Conservation (phyloP, 2,888 invertebrate genomes). For the Petrolisthes manimaculis region DNA sequence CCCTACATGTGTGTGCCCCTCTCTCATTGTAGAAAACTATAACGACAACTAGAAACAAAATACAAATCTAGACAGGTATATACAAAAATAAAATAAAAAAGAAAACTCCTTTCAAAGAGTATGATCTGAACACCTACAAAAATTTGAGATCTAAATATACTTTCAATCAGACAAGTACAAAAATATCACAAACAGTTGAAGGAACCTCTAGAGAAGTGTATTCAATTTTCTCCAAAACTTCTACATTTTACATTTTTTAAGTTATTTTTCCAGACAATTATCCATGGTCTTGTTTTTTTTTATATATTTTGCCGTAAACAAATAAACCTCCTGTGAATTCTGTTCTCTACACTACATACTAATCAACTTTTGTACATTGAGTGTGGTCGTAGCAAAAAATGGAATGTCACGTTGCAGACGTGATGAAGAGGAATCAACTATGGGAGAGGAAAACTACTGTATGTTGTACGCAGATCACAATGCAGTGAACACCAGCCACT, state of each 20-base stretch:
- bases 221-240: slow-evolving; percentile 50
- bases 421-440: slow-evolving; percentile 24
- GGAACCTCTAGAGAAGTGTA: slow-evolving; percentile 57
- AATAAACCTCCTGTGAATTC: slow-evolving; percentile 48
- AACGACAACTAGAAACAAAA: slow-evolving; percentile 37
- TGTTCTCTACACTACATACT: slow-evolving; percentile 52
- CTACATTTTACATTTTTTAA: slow-evolving; percentile 21
- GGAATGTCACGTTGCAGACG: slow-evolving; percentile 54
- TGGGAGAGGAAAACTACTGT: slow-evolving; percentile 18
- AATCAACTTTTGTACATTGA: slow-evolving; percentile 62
- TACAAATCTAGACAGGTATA: slow-evolving; percentile 44
- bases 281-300: slow-evolving; percentile 35
- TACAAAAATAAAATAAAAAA: slow-evolving; percentile 61
- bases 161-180: slow-evolving; percentile 56
- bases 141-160: slow-evolving; percentile 61
- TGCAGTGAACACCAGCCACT: slow-evolving; percentile 23
- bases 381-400: slow-evolving; percentile 58
- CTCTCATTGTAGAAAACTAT: slow-evolving; percentile 27
- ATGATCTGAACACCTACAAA: slow-evolving; percentile 51
- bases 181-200: slow-evolving; percentile 62
- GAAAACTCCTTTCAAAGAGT: slow-evolving; percentile 48
- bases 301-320: slow-evolving; percentile 46
- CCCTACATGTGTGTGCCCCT: slow-evolving; percentile 34
- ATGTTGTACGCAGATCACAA: slow-evolving; percentile 57
- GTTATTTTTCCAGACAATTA: slow-evolving; percentile 24